Conservation (phyloP, 2,888 invertebrate genomes). For the Frankliniella fusca region DNA sequence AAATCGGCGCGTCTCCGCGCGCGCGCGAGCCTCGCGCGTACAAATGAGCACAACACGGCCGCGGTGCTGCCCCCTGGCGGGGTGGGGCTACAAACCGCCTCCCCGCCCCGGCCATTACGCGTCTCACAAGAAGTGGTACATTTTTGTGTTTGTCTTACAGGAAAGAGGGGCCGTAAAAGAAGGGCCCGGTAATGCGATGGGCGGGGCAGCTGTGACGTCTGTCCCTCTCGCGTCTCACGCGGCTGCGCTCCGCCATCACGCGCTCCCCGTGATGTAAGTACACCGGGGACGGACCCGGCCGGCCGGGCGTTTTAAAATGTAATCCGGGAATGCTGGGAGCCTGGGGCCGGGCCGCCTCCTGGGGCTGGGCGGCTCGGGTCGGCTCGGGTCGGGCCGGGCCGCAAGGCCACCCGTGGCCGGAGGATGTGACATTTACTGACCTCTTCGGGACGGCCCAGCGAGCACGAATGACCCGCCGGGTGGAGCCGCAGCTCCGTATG, state of each 20-base stretch:
- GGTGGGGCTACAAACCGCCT: too few relatives aligned
- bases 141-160: constrained; percentile 5
- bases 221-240: not conserved
- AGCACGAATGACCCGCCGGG: not conserved
- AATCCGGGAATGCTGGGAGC: not conserved
- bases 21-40: too few relatives aligned
- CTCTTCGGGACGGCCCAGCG: not conserved
- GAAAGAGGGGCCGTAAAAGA: not conserved
- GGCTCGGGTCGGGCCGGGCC: not conserved
- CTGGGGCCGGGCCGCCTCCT: not conserved
- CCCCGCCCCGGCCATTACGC: not conserved
- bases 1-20: too few relatives aligned
- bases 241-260: not conserved
- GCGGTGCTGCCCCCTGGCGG: too few relatives aligned
- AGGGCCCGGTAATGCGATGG: not conserved
- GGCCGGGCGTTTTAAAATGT: not conserved
- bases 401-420: not conserved
- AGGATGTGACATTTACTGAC: constrained; percentile 20
- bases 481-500: too few relatives aligned
- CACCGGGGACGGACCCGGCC: not conserved
- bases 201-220: not conserved
- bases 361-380: not conserved
- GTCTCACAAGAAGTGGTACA: not conserved
- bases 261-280: not conserved
- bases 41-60: too few relatives aligned